A percentile compares a stretch with the other conserved stretches of the same genome.
These are phyloP conservation scores for Pogonomyrmex barbatus DNA, from an alignment of 1,140 invertebrate genomes.

Conservation along the genomic window DNA sequence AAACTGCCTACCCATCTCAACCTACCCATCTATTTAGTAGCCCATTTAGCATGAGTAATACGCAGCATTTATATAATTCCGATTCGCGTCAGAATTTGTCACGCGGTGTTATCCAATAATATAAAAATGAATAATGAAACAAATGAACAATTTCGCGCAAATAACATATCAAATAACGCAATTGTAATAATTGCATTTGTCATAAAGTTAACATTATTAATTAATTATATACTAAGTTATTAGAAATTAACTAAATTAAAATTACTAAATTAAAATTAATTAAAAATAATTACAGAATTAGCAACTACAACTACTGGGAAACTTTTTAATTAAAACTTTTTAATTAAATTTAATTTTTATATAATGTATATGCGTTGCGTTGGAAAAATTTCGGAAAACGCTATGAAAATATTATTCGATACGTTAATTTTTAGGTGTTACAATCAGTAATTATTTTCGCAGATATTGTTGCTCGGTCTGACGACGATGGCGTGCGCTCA, in stretches of 20 bases:
- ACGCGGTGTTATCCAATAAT: not conserved
- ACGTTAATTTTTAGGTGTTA: not conserved
- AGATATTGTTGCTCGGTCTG: conserved; percentile 68
- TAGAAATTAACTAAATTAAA: not conserved
- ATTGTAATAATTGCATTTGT: not conserved
- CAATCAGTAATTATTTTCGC: conserved; percentile 18
- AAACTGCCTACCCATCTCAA: conserved; percentile 59
- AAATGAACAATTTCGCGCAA: not conserved
- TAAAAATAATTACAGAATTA: no score
- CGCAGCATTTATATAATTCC: conserved; percentile 27
- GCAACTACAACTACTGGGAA: not conserved
- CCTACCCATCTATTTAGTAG: conserved; percentile 15
- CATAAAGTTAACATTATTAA: not conserved
- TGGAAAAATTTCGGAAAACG: not conserved
- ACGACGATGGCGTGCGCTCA: conserved; percentile 63
- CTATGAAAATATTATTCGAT: not conserved
- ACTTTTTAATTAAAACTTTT: not conserved
- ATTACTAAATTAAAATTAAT: no score
- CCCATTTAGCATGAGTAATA: conserved; percentile 63
- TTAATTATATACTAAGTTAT: not conserved
- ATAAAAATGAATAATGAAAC: not conserved
- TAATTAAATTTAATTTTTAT: conserved; percentile 3
- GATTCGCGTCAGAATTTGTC: not conserved
- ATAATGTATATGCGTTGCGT: not conserved
- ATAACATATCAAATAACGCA: not conserved